Percentiles rank a stretch among this genome's conserved stretches.
These are phyloP conservation scores for Aleiodes leptofemur DNA, from an alignment of 2,888 invertebrate genomes.

Conservation along the genomic window DNA sequence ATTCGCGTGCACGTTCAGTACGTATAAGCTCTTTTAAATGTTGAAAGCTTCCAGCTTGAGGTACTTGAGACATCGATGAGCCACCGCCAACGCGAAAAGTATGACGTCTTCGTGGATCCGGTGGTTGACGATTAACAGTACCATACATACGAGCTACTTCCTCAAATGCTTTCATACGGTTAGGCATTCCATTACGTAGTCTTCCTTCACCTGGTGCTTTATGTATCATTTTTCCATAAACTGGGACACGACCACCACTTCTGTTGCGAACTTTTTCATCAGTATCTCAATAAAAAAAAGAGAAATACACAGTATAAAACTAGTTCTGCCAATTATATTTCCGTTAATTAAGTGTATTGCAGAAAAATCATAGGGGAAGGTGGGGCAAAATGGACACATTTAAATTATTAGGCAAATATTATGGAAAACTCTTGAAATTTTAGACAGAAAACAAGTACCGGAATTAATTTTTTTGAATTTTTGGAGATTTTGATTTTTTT, in stretches of 20 bases:
- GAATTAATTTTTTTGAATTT: too few species aligned
- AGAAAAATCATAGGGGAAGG: too few species aligned
- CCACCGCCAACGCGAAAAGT: slow-evolving; percentile 60
- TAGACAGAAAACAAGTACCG: too few species aligned
- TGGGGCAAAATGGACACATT: too few species aligned
- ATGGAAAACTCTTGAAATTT: too few species aligned
- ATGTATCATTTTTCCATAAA: slow-evolving; percentile 85
- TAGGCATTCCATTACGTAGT: slow-evolving; percentile 71
- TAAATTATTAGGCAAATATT: too few species aligned
- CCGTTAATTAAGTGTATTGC: too few species aligned
- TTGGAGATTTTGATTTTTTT: too few species aligned
- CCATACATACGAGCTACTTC: slow-evolving; percentile 77
- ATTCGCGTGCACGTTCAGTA: slow-evolving; percentile 85
- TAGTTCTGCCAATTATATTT: too few species aligned
- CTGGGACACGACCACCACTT: slow-evolving; percentile 75
- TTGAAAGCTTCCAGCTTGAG: slow-evolving; percentile 80
- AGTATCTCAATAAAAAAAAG: slow-evolving; percentile 33
- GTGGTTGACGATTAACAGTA: slow-evolving; percentile 75
- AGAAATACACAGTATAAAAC: not conserved
- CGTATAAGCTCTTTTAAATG: slow-evolving; percentile 87
- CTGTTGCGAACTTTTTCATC: slow-evolving; percentile 62
- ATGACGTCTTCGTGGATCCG: slow-evolving; percentile 76
- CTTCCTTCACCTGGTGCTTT: slow-evolving; percentile 80
- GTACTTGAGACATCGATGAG: slow-evolving; percentile 60
- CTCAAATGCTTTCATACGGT: slow-evolving; percentile 76